phyloP scores from a whole-genome alignment of 2,797 vertebrate species.

The Anas flavirostris region DNA sequence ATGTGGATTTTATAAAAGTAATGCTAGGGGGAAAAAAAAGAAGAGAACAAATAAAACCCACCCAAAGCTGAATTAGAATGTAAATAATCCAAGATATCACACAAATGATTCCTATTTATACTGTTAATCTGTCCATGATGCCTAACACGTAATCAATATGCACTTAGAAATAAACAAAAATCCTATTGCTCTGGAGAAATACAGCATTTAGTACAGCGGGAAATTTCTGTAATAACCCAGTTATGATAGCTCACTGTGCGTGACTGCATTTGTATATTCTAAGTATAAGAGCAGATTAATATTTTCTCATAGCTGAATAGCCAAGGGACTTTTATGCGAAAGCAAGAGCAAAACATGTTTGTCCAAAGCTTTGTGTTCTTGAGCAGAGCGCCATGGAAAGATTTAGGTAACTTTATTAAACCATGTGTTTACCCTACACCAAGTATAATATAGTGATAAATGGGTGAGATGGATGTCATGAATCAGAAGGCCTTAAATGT shows the following conservation, averaged over 20 bases:
- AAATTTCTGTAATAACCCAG: background rate
- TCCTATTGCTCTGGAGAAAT: background rate
- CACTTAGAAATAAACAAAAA: background rate
- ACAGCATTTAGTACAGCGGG: background rate
- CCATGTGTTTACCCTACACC: background rate
- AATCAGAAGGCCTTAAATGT: background rate
- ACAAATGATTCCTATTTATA: conserved; percentile 14
- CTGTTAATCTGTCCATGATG: background rate
- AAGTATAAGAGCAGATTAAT: background rate
- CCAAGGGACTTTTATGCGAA: background rate
- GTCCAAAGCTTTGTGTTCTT: background rate
- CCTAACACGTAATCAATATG: conserved; percentile 47
- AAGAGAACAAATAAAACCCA: background rate
- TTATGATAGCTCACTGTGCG: background rate
- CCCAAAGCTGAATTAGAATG: background rate
- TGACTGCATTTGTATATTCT: background rate
- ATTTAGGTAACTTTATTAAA: background rate
- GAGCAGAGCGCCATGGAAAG: background rate
- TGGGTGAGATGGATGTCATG: background rate
- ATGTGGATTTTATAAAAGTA: background rate
- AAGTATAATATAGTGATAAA: background rate
- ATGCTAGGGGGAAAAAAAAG: background rate
- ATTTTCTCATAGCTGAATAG: background rate
- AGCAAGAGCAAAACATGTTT: background rate
- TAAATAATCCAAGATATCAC: background rate